Conservation (phyloP, 2,888 invertebrate species). For the Acronicta psi region DNA sequence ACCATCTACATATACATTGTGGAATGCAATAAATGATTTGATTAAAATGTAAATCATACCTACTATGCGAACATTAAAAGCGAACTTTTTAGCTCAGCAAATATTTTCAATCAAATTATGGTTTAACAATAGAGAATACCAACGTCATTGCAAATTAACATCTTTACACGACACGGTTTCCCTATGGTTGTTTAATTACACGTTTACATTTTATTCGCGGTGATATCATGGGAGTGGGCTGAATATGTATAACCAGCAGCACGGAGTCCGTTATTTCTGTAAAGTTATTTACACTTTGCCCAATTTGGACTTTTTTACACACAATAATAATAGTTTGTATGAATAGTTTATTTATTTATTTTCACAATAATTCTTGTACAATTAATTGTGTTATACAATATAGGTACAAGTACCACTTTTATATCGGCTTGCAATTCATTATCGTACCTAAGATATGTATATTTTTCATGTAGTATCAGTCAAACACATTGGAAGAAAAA, state of each 20-base stretch:
- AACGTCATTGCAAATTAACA: slow-evolving; percentile 16
- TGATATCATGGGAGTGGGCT: slow-evolving; percentile 1
- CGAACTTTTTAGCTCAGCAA: too few relatives aligned
- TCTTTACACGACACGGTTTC: slow-evolving; percentile 1
- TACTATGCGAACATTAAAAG: too few relatives aligned
- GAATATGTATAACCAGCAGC: not conserved
- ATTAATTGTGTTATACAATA: too few relatives aligned
- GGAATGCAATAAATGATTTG: too few relatives aligned
- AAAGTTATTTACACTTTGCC: not conserved
- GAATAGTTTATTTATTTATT: too few relatives aligned
- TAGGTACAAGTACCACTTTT: not conserved
- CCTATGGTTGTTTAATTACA: slow-evolving; percentile 29
- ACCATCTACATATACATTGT: too few relatives aligned
- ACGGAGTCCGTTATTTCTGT: not conserved
- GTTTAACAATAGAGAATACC: slow-evolving; percentile 2
- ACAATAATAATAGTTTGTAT: too few relatives aligned
- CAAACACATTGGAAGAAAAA: not conserved
- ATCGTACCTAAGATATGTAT: too few relatives aligned
- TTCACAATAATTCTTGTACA: too few relatives aligned
- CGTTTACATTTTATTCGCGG: slow-evolving; percentile 14
- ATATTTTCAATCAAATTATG: too few relatives aligned
- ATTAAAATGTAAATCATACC: too few relatives aligned
- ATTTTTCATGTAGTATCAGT: not conserved
- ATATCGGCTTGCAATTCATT: too few relatives aligned
- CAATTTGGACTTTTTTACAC: not conserved